Base-by-base conservation (phyloP, 2,797 vertebrate genomes). In the Parotocinclus haroldoi region DNA sequence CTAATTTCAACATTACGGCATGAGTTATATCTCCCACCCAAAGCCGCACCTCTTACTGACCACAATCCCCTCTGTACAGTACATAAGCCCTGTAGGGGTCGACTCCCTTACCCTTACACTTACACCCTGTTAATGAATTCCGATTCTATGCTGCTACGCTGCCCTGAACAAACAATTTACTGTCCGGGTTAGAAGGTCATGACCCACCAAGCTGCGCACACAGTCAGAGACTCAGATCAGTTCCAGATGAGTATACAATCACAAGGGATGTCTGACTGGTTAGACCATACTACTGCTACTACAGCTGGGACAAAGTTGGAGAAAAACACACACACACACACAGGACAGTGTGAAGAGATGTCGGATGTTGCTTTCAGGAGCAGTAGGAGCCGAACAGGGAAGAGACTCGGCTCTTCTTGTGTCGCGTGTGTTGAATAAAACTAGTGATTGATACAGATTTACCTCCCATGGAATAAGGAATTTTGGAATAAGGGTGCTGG, bases 161-260 rank as follows among this genome's bases (percentile, higher is more conserved):
- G 9, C 53, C 58, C 39, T 74, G 60, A 72, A 52, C 66, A 72
- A 77, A 72, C 72, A 67, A 49, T 66, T 57, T 56, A 17, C 57
- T 55, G 42, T 54, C 16, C 45, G 56, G 72, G 66, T 74, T 62
- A 72, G 17, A 49, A 52, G 72, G 55, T 27, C 71, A 18, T 27
- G 27, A 27, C 27, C 27, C 5, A 27, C 27, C 10, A 57, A 69
- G 62, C 66, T 42, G 46, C 49, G 56, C 54, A 27, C 51, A 38
- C 46, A 17, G 55, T 72, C 7, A 37, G 39, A 56, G 46, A 27
- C 17, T 45, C 38, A 14, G 69, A 72, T 57, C 69, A 62, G 72
- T 74, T 77, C 72, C 60, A 77, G 58, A 69, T 69, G 50, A 63
- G 40, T n/a, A 27, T 50, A 16, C 50, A 59, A 58, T 59, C 17